Conservation (phyloP, 2,113 vertebrate species). For the Glaucidium brasilianum region DNA sequence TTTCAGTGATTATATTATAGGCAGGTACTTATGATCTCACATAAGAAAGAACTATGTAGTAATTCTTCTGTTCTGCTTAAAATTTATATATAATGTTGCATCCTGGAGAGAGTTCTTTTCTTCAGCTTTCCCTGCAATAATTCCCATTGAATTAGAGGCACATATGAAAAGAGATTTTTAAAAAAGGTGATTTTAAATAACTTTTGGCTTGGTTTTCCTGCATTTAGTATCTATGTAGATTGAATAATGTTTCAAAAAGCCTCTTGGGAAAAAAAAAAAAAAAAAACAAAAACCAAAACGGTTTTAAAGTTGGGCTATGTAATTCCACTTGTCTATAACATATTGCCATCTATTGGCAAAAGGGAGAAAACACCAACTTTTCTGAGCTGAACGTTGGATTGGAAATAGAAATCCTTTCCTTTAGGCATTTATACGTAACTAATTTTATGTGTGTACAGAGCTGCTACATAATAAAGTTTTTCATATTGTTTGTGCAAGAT, state of each 20-base stretch:
- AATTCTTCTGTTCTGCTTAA: neutral
- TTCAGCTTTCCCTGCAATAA: neutral
- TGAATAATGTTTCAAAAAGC: constrained; percentile 46
- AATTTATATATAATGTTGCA: neutral
- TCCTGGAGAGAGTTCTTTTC: neutral
- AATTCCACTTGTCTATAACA: constrained; percentile 19
- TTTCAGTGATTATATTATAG: neutral
- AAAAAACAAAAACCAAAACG: too few relatives aligned
- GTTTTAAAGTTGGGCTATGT: neutral
- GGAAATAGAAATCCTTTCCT: neutral
- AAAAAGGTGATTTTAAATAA: neutral
- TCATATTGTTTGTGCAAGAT: neutral
- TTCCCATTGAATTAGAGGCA: neutral
- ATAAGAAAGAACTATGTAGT: neutral
- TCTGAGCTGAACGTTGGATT: rapidly evolving
- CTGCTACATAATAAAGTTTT: neutral
- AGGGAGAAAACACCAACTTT: neutral
- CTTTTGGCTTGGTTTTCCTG: constrained; percentile 14
- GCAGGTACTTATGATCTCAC: neutral
- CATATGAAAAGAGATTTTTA: neutral
- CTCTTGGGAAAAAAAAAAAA: neutral
- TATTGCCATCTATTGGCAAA: constrained; percentile 70
- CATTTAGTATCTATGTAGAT: constrained; percentile 42
- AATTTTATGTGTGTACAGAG: neutral
- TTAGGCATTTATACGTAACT: neutral